Evolutionary conservation across 2,797 vertebrate species (phyloP), one percentile per base, ranked within the genome.

Genomic region (Lacerta viridis): DNA sequence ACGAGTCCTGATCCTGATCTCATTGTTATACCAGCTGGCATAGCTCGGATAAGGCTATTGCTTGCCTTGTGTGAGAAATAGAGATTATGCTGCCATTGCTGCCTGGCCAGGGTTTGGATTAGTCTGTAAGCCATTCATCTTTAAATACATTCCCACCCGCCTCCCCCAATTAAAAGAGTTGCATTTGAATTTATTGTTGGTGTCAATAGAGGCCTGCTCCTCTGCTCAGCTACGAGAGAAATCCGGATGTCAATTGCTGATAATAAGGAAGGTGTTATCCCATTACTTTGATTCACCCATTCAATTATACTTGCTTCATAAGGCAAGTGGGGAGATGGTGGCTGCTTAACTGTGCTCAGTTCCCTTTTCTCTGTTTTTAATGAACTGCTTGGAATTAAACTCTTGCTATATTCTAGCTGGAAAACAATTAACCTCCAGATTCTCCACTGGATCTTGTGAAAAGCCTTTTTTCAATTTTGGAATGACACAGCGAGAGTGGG

Each of bases 341-440:
- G 77, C 25, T 76, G 59, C 59, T 87, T 83, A 81, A 46, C 2
- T 41, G 41, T 13, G 23, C 83, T 89, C 76, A 82, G 29, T 33
- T 41, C 46, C 55, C 59, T 33, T 13, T 89, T 84, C 59, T 61
- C 20, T 64, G 17, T 27, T 80, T 84, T 84, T 90, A 74, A 76
- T 75, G 80, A 79, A 89, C 46, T 17, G 66, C 29, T 59, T 91
- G 6, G 43, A 85, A 84, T n/a, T 7, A 89, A 90, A 80, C 13
- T 87, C 88, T 88, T 88, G n/a, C 50, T 80, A 50, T 87, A 89
- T 86, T 33, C 5, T 74, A 2, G 75, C 90, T 77, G 68, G 41
- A 33, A 92, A 83, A 86, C 85, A 91, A 71, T 64, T 13, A n/a
- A 93, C 66, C n/a, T 92, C 79, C 78, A 85, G 90, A 93, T 92